A percentile compares a stretch with the other conserved stretches of the same genome.
phyloP scores from a whole-genome alignment of 2,888 invertebrate genomes.

The Ophion ellenae region DNA sequence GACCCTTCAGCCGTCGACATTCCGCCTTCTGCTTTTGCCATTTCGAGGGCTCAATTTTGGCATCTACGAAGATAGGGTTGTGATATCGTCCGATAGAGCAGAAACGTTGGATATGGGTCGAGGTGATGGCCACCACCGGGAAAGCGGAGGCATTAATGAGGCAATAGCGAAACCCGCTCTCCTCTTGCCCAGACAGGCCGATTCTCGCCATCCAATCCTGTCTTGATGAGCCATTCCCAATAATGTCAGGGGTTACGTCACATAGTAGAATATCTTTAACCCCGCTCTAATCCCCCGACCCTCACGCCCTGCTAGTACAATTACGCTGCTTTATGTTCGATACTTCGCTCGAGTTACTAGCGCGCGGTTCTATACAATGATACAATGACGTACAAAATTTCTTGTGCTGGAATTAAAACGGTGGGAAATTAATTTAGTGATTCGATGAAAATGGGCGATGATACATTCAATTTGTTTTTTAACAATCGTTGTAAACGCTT shows the following conservation, averaged over 20 bases:
- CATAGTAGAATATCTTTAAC: slow-evolving; percentile 53
- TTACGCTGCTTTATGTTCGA: slow-evolving; percentile 57
- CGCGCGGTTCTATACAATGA: not conserved
- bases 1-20: slow-evolving; percentile 47
- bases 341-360: slow-evolving; percentile 42
- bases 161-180: slow-evolving; percentile 72
- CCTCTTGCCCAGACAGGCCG: slow-evolving; percentile 62
- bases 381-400: not conserved
- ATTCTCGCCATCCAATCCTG: slow-evolving; percentile 75
- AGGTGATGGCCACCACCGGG: slow-evolving; percentile 27
- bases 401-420: not conserved
- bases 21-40: slow-evolving; percentile 23
- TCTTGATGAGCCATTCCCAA: slow-evolving; percentile 82
- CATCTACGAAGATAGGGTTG: slow-evolving; percentile 56
- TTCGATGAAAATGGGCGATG: no score
- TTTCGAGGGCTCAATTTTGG: slow-evolving; percentile 49
- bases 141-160: slow-evolving; percentile 79
- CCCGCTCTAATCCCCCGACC: slow-evolving; percentile 13
- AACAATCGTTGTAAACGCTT: no score
- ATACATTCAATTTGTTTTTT: no score
- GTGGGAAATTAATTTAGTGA: no score
- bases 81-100: slow-evolving; percentile 50
- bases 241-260: slow-evolving; percentile 74
- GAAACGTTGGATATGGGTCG: slow-evolving; percentile 52
- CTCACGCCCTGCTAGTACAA: slow-evolving; percentile 36